A percentile compares a stretch with the other conserved stretches of the same genome.
Evolutionary conservation across 1,140 invertebrate species (phyloP).

Genomic region (Bombus terrestris): DNA sequence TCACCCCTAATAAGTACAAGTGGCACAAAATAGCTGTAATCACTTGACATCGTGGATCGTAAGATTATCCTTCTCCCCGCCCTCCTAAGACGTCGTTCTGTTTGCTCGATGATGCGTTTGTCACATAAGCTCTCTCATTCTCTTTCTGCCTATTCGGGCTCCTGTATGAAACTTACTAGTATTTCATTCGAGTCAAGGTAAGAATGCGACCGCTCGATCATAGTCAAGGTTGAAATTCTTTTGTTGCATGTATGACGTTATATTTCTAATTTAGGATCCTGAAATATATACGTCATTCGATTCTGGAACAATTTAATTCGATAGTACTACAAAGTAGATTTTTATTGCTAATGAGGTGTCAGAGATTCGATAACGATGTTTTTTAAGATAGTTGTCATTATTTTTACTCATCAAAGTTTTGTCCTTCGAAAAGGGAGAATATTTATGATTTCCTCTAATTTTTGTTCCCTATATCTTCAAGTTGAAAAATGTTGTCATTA

Average conservation of each 20-base stretch:
- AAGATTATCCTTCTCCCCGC: conserved; percentile 73
- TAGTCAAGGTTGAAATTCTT: background rate
- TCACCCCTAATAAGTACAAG: conserved; percentile 83
- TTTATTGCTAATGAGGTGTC: no score
- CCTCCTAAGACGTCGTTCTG: conserved; percentile 54
- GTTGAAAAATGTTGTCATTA: no score
- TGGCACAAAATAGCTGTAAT: conserved; percentile 83
- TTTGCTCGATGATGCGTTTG: conserved; percentile 45
- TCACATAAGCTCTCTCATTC: conserved; percentile 8
- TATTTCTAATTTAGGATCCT: background rate
- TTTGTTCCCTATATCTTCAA: no score
- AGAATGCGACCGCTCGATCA: background rate
- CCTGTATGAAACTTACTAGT: background rate
- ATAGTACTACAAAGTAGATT: background rate
- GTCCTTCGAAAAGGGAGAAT: no score
- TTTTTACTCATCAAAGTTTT: no score
- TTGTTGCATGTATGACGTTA: background rate
- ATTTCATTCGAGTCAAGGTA: background rate
- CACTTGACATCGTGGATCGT: conserved; percentile 78
- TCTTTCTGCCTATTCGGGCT: background rate
- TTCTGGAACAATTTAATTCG: background rate
- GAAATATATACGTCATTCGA: background rate
- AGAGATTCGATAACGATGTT: no score
- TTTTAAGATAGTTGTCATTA: no score
- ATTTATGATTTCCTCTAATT: no score